phyloP scores from a whole-genome alignment of 2,113 vertebrate genomes.

The Promerops cafer region DNA sequence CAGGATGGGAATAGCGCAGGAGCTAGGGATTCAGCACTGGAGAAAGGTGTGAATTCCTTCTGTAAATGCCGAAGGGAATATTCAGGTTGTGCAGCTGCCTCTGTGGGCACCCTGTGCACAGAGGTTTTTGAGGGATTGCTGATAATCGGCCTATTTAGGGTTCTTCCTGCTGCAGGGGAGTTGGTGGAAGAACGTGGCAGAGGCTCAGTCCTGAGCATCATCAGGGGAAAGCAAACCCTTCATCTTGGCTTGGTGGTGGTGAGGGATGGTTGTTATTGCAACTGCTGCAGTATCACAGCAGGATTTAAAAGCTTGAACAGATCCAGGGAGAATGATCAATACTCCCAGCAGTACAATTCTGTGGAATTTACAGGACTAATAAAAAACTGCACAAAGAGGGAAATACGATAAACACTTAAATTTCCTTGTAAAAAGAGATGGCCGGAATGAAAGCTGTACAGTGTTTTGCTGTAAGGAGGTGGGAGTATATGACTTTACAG shows the following conservation, averaged over 20 bases:
- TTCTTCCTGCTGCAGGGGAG: background rate
- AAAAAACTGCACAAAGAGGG: background rate
- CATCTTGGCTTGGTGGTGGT: background rate
- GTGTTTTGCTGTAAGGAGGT: background rate
- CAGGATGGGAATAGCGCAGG: background rate
- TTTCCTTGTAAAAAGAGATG: background rate
- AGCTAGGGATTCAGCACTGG: accelerated
- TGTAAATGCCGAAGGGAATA: background rate
- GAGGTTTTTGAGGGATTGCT: background rate
- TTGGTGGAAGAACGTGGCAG: background rate
- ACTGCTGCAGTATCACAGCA: background rate
- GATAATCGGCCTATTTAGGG: background rate
- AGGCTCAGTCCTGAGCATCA: background rate
- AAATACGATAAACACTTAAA: background rate
- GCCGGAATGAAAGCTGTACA: background rate
- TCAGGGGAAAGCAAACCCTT: background rate
- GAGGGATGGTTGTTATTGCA: background rate
- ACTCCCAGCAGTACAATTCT: background rate
- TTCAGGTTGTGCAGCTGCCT: background rate
- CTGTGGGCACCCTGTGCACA: background rate
- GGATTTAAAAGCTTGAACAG: background rate
- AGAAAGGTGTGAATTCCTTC: background rate
- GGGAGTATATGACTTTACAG: background rate
- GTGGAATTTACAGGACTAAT: background rate
- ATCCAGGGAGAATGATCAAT: background rate